These are phyloP conservation scores for Eupithecia tripunctaria DNA, from an alignment of 2,888 invertebrate genomes.

Conservation along the genomic window DNA sequence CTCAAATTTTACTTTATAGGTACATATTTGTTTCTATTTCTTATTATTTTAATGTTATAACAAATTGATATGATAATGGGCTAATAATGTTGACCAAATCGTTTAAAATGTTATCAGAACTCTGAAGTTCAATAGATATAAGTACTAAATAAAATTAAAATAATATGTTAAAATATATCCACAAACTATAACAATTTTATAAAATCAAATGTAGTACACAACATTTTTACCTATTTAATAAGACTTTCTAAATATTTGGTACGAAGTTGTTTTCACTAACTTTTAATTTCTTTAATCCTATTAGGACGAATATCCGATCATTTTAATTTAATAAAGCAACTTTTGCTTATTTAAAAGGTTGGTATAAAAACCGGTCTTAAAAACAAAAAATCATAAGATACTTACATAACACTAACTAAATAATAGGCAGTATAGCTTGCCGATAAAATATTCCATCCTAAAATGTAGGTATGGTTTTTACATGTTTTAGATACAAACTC, in stretches of 20 bases:
- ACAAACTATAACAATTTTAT: slow-evolving; percentile 1
- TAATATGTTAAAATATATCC: not conserved
- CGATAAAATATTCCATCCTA: not conserved
- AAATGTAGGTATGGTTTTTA: not conserved
- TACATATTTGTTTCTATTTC: too few relatives aligned
- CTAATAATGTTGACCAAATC: not conserved
- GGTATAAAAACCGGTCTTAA: slow-evolving; percentile 1
- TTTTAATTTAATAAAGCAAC: not conserved
- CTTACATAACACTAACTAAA: not conserved
- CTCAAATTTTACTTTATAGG: too few relatives aligned
- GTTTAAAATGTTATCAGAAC: not conserved
- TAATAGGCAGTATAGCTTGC: not conserved
- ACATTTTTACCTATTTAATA: not conserved
- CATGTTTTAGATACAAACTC: not conserved
- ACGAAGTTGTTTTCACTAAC: not conserved
- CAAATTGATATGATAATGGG: not conserved
- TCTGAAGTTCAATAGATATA: not conserved
- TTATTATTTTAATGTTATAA: not conserved
- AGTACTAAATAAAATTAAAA: not conserved
- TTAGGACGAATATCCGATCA: slow-evolving; percentile 1
- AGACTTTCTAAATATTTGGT: slow-evolving; percentile 6
- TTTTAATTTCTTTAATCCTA: not conserved
- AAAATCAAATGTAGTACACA: not conserved
- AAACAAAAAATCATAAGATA: not conserved
- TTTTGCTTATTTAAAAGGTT: not conserved